A percentile compares a stretch with the other conserved stretches of the same genome.
phyloP scores from a whole-genome alignment of 2,797 vertebrate species.

The Spinus olivaceus region DNA sequence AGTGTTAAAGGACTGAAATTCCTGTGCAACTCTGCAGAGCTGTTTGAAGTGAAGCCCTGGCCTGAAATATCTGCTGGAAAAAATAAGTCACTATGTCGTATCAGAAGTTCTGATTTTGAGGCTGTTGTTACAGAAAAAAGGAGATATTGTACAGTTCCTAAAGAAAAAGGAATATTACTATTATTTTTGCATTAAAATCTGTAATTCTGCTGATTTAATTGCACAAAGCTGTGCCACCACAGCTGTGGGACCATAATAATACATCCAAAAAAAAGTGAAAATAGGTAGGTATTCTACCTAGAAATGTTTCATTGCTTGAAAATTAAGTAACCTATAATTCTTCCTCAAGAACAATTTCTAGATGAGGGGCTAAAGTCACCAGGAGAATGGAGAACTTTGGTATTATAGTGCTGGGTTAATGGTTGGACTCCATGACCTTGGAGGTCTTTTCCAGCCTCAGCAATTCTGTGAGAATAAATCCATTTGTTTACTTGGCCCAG shows the following conservation, averaged over 20 bases:
- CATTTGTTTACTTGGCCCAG: not conserved
- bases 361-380: not conserved
- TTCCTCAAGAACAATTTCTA: not conserved
- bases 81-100: not conserved
- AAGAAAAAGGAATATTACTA: not conserved
- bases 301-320: not conserved
- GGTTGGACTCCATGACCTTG: not conserved
- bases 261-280: not conserved
- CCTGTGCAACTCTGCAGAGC: not conserved
- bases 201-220: not conserved
- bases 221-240: not conserved
- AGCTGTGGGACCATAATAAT: not conserved
- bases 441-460: not conserved
- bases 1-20: not conserved
- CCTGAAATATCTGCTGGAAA: not conserved
- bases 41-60: not conserved
- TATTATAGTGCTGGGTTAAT: not conserved
- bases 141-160: rapidly evolving
- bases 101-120: not conserved
- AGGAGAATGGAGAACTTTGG: not conserved
- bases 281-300: not conserved
- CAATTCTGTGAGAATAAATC: not conserved
- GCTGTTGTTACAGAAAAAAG: not conserved
- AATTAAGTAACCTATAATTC: not conserved
- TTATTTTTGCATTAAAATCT: not conserved